phyloP scores from a whole-genome alignment of 2,113 vertebrate genomes.

The Amazona guildingii region DNA sequence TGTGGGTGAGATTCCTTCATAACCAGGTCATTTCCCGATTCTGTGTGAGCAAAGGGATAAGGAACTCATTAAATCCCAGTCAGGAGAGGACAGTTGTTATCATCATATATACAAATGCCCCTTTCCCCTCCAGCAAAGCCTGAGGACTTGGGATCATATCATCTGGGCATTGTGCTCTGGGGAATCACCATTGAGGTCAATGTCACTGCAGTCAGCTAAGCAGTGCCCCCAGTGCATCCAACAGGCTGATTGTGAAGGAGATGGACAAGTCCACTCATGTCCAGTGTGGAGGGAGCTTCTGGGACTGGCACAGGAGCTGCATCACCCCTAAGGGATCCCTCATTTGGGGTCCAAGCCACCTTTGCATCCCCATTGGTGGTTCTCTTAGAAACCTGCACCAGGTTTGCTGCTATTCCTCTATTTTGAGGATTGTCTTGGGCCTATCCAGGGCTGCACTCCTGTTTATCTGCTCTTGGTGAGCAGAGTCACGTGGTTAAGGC shows the following conservation, averaged over 20 bases:
- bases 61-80: not conserved
- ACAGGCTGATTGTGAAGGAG: accelerated
- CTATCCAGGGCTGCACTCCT: not conserved
- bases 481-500: not conserved
- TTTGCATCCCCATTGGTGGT: not conserved
- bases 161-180: not conserved
- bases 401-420: not conserved
- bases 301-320: not conserved
- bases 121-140: not conserved
- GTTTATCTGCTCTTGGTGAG: not conserved
- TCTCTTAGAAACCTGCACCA: not conserved
- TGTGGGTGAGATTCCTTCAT: not conserved
- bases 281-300: not conserved
- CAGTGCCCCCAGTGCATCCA: not conserved
- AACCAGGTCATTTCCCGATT: not conserved
- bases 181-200: not conserved
- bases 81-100: not conserved
- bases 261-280: not conserved
- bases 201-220: not conserved
- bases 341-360: not conserved
- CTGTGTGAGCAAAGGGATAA: not conserved
- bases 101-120: not conserved
- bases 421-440: not conserved
- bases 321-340: not conserved
- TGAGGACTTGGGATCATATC: not conserved